phyloP scores from a whole-genome alignment of 2,113 vertebrate genomes.

The Thamnaconus septentrionalis region DNA sequence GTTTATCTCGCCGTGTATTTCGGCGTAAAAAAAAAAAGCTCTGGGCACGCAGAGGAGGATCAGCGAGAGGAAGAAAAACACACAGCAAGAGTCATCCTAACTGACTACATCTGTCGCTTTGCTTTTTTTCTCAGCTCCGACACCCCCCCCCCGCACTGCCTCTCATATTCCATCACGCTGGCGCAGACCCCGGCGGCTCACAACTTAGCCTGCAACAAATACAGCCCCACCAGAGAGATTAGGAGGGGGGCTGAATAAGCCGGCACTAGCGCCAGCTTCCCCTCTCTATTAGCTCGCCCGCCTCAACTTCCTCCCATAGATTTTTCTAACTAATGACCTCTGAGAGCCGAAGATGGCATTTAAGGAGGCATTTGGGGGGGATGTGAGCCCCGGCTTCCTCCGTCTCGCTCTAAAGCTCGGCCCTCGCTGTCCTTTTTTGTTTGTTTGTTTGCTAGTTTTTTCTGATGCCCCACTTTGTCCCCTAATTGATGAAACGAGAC shows the following conservation, averaged over 20 bases:
- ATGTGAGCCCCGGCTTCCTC: constrained; percentile 9
- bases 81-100: constrained; percentile 47
- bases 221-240: constrained; percentile 66
- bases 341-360: constrained; percentile 66
- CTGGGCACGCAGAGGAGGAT: constrained; percentile 49
- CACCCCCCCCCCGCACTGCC: constrained; percentile 35
- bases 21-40: constrained; percentile 41
- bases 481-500: constrained; percentile 49
- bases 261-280: constrained; percentile 29
- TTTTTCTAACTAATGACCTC: constrained; percentile 63
- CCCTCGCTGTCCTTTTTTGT: constrained; percentile 17
- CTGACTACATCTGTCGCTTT: constrained; percentile 40
- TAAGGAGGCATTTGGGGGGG: constrained; percentile 49
- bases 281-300: constrained; percentile 52
- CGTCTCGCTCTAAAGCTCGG: constrained; percentile 30
- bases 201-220: constrained; percentile 62
- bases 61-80: constrained; percentile 48
- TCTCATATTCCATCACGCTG: constrained; percentile 42
- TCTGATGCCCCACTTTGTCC: too few species aligned
- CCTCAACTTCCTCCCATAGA: constrained; percentile 59
- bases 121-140: constrained; percentile 7
- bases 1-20: constrained; percentile 56
- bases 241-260: constrained; percentile 46
- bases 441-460: too few species aligned
- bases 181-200: constrained; percentile 46